Conservation (phyloP, 1,140 invertebrate species). For the Aphis craccivora region DNA sequence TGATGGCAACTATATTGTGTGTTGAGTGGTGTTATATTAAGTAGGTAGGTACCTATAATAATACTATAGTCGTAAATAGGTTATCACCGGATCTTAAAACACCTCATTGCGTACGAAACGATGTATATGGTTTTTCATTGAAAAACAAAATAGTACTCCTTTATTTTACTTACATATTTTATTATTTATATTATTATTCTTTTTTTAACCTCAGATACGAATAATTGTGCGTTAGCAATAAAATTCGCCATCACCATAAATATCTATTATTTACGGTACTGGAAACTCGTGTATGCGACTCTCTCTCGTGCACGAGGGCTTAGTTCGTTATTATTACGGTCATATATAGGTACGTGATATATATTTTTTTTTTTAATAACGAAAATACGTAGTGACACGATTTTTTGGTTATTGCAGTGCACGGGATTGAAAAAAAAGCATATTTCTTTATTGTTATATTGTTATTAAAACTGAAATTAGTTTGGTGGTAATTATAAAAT, state of each 20-base stretch:
- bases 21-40: background rate
- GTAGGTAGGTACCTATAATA: background rate
- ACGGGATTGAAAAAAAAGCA: background rate
- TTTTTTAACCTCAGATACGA: background rate
- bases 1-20: background rate
- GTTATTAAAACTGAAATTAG: background rate
- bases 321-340: background rate
- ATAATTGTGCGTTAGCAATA: background rate
- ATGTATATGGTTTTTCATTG: background rate
- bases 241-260: slow-evolving; percentile 29
- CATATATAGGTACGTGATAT: background rate
- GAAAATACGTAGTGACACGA: background rate
- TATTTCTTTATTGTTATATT: background rate
- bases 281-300: background rate
- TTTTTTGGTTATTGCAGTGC: background rate
- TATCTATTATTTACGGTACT: slow-evolving; percentile 38
- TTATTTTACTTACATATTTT: background rate
- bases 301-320: background rate
- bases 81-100: background rate
- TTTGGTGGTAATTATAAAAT: background rate
- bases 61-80: background rate
- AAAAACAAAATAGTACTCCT: background rate
- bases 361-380: slow-evolving; percentile 34
- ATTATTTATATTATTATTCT: slow-evolving; percentile 17
- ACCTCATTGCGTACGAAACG: background rate